phyloP scores from a whole-genome alignment of 2,113 vertebrate genomes.

The Formicarius rufipectus region DNA sequence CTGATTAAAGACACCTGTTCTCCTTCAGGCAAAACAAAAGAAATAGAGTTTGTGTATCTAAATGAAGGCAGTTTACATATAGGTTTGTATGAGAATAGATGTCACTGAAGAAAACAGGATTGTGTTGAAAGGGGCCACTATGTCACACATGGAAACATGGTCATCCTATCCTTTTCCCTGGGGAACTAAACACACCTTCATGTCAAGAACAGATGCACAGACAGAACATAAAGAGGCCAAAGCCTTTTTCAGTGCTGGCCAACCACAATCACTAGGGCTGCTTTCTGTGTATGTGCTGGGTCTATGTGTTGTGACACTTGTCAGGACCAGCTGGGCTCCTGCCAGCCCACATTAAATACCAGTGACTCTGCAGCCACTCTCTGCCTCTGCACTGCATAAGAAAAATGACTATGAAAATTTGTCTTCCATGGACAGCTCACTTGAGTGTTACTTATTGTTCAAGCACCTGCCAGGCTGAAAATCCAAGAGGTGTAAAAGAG shows the following conservation, averaged over 20 bases:
- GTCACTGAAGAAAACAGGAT: not conserved
- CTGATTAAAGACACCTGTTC: not conserved
- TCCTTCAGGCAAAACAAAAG: not conserved
- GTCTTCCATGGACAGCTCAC: not conserved
- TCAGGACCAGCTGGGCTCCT: not conserved
- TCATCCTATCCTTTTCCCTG: not conserved
- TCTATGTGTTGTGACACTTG: not conserved
- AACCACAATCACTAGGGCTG: not conserved
- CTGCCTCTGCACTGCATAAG: not conserved
- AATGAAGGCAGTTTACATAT: not conserved
- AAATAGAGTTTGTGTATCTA: not conserved
- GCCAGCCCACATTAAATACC: not conserved
- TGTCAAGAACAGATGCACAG: not conserved
- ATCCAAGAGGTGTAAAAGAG: slow-evolving; percentile 5
- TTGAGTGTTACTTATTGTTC: not conserved
- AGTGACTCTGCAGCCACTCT: not conserved
- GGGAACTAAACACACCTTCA: not conserved
- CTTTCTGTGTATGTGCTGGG: not conserved
- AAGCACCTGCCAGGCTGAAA: not conserved
- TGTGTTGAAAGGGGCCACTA: not conserved
- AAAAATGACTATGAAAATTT: not conserved
- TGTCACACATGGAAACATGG: not conserved
- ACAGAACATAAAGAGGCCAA: not conserved
- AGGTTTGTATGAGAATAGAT: not conserved
- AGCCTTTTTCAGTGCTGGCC: not conserved